Conservation (phyloP, 2,888 invertebrate species). For the Leucophenga maculata region DNA sequence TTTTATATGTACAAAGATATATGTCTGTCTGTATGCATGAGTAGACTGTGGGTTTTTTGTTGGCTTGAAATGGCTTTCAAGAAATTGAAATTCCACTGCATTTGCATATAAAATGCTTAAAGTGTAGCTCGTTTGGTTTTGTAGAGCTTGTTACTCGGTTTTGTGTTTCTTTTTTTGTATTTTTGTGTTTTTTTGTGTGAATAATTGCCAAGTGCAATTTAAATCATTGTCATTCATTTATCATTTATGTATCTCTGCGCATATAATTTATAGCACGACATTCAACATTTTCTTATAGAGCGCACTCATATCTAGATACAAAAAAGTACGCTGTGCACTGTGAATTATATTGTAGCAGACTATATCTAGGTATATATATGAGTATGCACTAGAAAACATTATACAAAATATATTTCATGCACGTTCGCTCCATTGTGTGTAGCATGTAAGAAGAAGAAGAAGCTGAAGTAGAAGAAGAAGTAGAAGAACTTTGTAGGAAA, state of each 20-base stretch:
- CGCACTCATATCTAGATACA: not conserved
- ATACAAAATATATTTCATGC: not conserved
- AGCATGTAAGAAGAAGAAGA: not conserved
- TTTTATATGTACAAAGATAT: no score
- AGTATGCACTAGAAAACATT: not conserved
- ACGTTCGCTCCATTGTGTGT: slow-evolving; percentile 13
- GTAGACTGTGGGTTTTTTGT: no score
- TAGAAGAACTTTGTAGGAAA: slow-evolving; percentile 1
- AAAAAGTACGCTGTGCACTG: not conserved
- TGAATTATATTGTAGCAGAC: no score
- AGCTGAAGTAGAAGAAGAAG: not conserved
- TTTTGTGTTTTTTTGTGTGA: slow-evolving; percentile 21
- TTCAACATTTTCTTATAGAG: not conserved
- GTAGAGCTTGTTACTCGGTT: not conserved
- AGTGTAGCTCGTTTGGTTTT: not conserved
- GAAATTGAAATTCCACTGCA: not conserved
- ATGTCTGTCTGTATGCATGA: no score
- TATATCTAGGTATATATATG: no score
- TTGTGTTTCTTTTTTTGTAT: not conserved
- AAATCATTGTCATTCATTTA: slow-evolving; percentile 36
- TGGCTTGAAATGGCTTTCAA: no score
- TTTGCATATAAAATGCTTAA: not conserved
- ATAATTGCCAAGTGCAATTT: slow-evolving; percentile 36
- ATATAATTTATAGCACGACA: slow-evolving; percentile 11
- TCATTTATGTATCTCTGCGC: slow-evolving; percentile 16